Evolutionary conservation across 2,797 vertebrate genomes (phyloP), one percentile per base, ranked within the genome.

Genomic region (Coendou prehensilis): DNA sequence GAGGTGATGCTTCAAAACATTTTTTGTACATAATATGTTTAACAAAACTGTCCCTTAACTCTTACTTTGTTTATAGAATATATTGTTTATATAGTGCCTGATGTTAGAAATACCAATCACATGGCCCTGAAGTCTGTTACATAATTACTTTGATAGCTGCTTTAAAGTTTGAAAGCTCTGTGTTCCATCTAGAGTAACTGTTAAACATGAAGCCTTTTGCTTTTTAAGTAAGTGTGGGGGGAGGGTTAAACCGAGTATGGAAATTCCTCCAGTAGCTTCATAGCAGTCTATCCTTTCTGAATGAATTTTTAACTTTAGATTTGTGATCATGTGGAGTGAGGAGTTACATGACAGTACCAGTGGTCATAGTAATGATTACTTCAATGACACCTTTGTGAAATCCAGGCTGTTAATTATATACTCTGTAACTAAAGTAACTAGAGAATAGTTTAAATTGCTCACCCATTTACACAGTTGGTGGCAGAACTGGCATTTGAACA

Each of bases 21-120:
- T 6, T 45, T 61, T 76, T 47, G 0, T 47, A 22, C 64, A n/a
- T 79, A 57, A 57, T 81, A 4, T 79, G 6, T 71, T 87, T 93
- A 76, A 79, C 64, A 92, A 83, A 78, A 80, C 56, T 92, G 45
- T 59, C 37, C 33, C 57, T 94, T 82, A 61, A 61, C 15, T 89
- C 4, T 85, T 85, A 87, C 37, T 57, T 86, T 67, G 57, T 78
- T 56, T 91, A 8, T 63, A 76, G 9, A 56, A 57, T 78, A 14
- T 81, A 45, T 81, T 64, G 59, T 71, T 85, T 83, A 71, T 64
- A 63, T 63, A 41, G 45, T 76, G 17, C n/a, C 56, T 69, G 9
- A 75, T 78, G n/a, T 76, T 84, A 84, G 73, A 69, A 54, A 83
- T 93, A 59, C 28, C 54, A 83, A 20, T 82, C 15, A 54, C 15